Conservation (phyloP, 2,113 vertebrate genomes). For the Solenodon paradoxus region DNA sequence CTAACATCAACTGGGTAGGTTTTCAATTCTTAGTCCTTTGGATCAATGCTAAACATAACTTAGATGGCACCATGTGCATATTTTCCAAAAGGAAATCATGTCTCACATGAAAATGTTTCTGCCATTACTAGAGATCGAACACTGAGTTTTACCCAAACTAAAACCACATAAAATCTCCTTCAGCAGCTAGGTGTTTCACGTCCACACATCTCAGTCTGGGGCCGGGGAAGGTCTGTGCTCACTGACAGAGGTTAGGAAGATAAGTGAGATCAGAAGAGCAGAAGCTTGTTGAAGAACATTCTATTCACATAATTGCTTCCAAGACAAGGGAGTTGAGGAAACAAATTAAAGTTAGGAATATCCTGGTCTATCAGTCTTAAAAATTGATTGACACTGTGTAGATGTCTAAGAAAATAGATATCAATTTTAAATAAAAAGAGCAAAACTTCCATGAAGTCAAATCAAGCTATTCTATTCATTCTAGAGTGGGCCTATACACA, state of each 20-base stretch:
- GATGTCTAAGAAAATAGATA: conserved; percentile 24
- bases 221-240: neutral
- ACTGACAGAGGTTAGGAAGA: conserved; percentile 24
- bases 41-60: conserved; percentile 8
- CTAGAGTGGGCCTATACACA: too few species aligned
- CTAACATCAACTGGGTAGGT: neutral
- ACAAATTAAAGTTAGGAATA: neutral
- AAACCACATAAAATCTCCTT: neutral
- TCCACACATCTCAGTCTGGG: neutral
- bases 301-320: conserved; percentile 11
- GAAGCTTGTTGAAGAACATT: conserved; percentile 24
- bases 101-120: conserved; percentile 27
- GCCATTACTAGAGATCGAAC: neutral
- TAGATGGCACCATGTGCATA: neutral
- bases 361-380: conserved; percentile 8
- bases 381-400: neutral
- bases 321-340: neutral
- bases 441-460: too few species aligned
- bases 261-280: conserved; percentile 23
- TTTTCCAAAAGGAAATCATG: conserved; percentile 25
- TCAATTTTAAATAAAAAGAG: too few species aligned
- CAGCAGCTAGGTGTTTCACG: neutral
- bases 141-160: neutral
- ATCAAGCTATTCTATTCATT: too few species aligned
- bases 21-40: neutral